Base-by-base conservation (phyloP, 1,140 invertebrate genomes). In the Tetranychus cinnabarinus region DNA sequence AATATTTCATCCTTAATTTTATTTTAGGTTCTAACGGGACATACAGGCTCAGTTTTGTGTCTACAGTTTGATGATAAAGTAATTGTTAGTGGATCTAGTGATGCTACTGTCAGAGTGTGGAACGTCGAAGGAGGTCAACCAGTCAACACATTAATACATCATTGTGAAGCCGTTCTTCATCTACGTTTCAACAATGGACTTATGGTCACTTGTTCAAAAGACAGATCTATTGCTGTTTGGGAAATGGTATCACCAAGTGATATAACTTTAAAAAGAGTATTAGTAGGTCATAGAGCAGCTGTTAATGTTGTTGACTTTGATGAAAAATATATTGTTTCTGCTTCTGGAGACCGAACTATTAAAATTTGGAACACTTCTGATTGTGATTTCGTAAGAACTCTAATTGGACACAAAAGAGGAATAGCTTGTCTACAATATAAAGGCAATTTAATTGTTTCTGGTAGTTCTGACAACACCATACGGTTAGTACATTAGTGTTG, bases 291-390 rank as follows among this genome's bases (percentile, higher is more conserved):
- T 74, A 76, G 95, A 56, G 96, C 96, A 34, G 96, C 96, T 57
- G 96, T 99, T 34, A 99, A 99, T 75, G 96, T 99, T 46, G 96
- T 98, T 2, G 96, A 99, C 75, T 99, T 99, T 76, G 95, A 99
- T 75, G 89, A 97, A 69, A 97, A 95, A 73, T 99, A 97, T 72
- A 98, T 99, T 65, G 96, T 98, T 62, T 96, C 90, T 52, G 96
- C 96, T n/a, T 93, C 88, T 70, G 96, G 96, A 61, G 96, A 99
- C 76, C 78, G 96, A 67, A 98, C 95, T 65, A 99, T 99, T 67
- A 98, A 98, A 80, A 80, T 97, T 60, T 98, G 95, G 93, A 95
- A 88, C 71, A 97, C 93, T 42, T 88, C 87, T 39, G 85, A 85
- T 31, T 97, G 93, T 78, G 93, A 98, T 75, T 99, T 97, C 80